phyloP scores from a whole-genome alignment of 1,140 invertebrate genomes.

The Chironomus striatipennis region DNA sequence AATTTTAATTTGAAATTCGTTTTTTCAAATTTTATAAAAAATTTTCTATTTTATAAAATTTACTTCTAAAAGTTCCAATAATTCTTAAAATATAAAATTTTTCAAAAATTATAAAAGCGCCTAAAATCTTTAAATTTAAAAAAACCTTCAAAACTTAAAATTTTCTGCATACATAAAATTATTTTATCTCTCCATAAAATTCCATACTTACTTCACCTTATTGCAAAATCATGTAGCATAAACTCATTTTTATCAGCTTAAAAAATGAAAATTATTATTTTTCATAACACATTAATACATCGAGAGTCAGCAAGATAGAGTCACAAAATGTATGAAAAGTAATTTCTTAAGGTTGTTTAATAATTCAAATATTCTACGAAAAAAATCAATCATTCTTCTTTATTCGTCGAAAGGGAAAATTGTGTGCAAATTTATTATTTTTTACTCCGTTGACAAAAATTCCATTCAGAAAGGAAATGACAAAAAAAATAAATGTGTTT shows the following conservation, averaged over 20 bases:
- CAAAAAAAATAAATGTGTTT: not conserved
- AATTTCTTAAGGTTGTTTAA: constrained; percentile 9
- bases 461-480: not conserved
- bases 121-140: too few relatives aligned
- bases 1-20: too few relatives aligned
- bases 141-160: too few relatives aligned
- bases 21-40: too few relatives aligned
- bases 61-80: too few relatives aligned
- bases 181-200: not conserved
- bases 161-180: too few relatives aligned
- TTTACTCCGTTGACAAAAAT: not conserved
- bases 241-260: constrained; percentile 8
- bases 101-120: too few relatives aligned
- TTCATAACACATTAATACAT: too few relatives aligned
- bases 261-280: not conserved
- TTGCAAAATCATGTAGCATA: constrained; percentile 12
- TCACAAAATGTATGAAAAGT: not conserved
- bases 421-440: not conserved
- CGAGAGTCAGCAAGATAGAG: not conserved
- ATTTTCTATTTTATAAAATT: too few relatives aligned
- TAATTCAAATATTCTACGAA: not conserved
- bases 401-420: not conserved
- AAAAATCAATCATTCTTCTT: constrained; percentile 9
- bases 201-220: not conserved
- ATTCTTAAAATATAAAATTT: too few relatives aligned